Evolutionary conservation across 1,140 invertebrate genomes (phyloP), one percentile per base, ranked within the genome.

Genomic region (Drosophila guanche): DNA sequence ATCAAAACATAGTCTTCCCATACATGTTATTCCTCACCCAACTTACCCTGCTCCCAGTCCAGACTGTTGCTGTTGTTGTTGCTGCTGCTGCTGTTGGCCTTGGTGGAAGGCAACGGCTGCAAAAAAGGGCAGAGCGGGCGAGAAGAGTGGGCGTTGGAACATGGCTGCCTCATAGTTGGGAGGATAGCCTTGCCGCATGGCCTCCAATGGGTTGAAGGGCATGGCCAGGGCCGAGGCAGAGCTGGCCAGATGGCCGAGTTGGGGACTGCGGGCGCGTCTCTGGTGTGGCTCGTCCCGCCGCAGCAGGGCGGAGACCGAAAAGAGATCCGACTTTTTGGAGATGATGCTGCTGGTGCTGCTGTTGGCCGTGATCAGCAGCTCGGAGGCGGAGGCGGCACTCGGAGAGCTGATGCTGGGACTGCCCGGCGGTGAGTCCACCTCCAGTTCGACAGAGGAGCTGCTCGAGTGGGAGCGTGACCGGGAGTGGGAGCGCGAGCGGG

Each of bases 281-380:
- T 73, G 69, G 91, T 94, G 93, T 2, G 94, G 95, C 20, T 95
- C 94, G 90, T 97, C 95, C 51, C 96, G 95, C 91, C 95, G 93
- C 10, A 96, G 90, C 4, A 96, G 91, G 0, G 95, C 96, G 47
- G 94, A 95, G 4, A 96, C 95, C 58, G 95, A 96, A 88, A 96
- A 96, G 4, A 94, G 93, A 90, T 96, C 95, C 5, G 95, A 96
- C 92, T 95, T 94, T 91, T 95, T 89, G 92, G 74, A 65, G 4
- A 59, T 71, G 29, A 74, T 62, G 45, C 74, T 83, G 46, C 60
- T 52, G 73, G 91, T 77, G 52, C 89, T 80, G 63, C 67, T 66
- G 52, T 74, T 83, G 40, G 67, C 68, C 5, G 72, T 70, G 62
- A 79, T 80, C 10, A 90, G 60, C 10, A 90, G 75, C 52, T 90